Evolutionary conservation across 2,888 invertebrate genomes (phyloP).

Genomic region (Lasioglossum leucozonium): DNA sequence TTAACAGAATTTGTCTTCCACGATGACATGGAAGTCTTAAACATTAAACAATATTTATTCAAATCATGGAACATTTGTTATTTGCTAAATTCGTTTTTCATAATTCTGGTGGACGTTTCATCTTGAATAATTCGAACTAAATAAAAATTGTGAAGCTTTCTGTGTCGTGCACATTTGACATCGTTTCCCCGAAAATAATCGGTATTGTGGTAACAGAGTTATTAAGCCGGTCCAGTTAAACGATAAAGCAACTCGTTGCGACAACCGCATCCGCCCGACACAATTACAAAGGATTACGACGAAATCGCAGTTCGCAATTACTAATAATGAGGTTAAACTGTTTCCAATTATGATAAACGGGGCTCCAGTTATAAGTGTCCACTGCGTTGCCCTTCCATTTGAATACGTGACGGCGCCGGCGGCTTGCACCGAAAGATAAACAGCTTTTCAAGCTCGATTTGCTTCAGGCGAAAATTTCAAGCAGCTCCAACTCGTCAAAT

Average conservation of each 20-base stretch:
- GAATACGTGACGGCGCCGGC: background rate
- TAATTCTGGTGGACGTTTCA: background rate
- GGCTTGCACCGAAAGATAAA: background rate
- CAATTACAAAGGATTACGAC: conserved; percentile 63
- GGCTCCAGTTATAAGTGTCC: background rate
- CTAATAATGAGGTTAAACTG: conserved; percentile 61
- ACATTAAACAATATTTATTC: no score
- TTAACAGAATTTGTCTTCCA: background rate
- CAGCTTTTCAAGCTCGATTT: background rate
- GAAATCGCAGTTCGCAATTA: conserved; percentile 60
- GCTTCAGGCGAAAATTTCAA: background rate
- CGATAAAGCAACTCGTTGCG: conserved; percentile 32
- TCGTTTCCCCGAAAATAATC: background rate
- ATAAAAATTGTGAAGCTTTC: background rate
- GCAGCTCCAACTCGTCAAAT: background rate
- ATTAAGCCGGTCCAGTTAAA: background rate
- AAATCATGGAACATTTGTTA: background rate
- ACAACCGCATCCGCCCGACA: conserved; percentile 25
- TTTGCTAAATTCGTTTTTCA: background rate
- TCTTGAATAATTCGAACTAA: background rate
- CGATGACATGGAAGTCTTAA: no score
- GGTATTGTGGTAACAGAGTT: background rate
- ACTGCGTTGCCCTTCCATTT: background rate
- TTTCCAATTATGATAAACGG: conserved; percentile 54
- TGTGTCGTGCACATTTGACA: background rate